Base-by-base conservation (phyloP, 37 sponge, comb jelly and placozoan species). In the Theonella swinhoei region DNA sequence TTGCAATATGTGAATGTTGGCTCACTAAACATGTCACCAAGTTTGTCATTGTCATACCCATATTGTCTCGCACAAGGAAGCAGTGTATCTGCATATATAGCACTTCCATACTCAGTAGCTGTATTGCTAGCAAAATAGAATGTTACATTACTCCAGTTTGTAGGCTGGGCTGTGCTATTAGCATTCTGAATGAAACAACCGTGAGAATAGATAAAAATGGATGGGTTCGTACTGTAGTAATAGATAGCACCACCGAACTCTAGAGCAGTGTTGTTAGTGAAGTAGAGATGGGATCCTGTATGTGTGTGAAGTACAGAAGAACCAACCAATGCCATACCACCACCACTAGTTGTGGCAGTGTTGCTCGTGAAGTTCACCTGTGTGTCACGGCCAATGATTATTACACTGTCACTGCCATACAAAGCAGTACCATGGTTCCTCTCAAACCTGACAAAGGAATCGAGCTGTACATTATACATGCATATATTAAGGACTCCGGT, bases 221-320 rank as follows among this genome's bases (percentile, higher is more conserved):
- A 9, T 25, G 8, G 28, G 25, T 70, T 39, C 9, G 36, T 5
- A 36, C 17, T 11, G 5, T 30, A 39, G n/a, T 14, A 25, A 28
- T 68, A 80, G 68, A 80, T 80, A 9, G 80, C 80, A 29, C 80
- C 80, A 40, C 80, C 80, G 28, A 65, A 39, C 1, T 80, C 80
- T 41, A 24, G 38, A n/a, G 80, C 80, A 38, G 20, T 68, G 31
- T 80, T 80, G 30, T 68, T 35, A 40, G 3, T 25, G 28, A 80
- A 80, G 2, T 29, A 3, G 40, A 80, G 40, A 4, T 67, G 7
- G 23, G 70, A 36, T 9, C 32, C 25, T 20, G 24, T 41, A 23
- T 24, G 24, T 2, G 40, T 40, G 5, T 26, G 41, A 8, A 80
- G 40, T 9, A 8, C 8, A 4, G 80, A 42, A 65, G 24, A 39